These are phyloP conservation scores for Nemotelus pantherinus DNA, from an alignment of 2,888 invertebrate species.

Conservation along the genomic window DNA sequence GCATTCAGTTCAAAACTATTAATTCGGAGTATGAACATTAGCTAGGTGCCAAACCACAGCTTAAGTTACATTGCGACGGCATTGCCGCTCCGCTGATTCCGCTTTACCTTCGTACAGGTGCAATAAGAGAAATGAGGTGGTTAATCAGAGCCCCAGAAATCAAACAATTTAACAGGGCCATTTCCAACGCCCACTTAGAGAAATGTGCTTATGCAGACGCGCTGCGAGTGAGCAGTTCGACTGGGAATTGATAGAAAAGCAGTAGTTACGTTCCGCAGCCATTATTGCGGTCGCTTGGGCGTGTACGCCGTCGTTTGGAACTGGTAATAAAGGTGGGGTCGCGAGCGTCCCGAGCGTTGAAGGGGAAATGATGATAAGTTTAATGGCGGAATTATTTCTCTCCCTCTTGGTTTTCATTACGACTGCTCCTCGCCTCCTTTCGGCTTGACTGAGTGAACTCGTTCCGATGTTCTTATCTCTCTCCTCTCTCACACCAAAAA, in stretches of 20 bases:
- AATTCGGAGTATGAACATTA: conserved; percentile 22
- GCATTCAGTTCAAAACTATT: not conserved
- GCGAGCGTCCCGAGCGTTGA: not conserved
- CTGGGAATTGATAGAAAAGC: conserved; percentile 11
- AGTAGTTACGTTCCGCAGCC: conserved; percentile 29
- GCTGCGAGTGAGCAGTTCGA: conserved; percentile 10
- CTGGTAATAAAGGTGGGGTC: conserved; percentile 2
- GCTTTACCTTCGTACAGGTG: not conserved
- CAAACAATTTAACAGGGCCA: conserved; percentile 1
- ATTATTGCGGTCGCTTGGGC: conserved; percentile 33
- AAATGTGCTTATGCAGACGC: conserved; percentile 11
- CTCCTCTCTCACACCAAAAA: not conserved
- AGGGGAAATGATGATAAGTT: conserved; percentile 32
- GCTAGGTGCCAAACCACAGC: conserved; percentile 22
- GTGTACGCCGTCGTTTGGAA: not conserved
- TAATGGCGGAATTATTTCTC: conserved; percentile 27
- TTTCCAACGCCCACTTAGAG: not conserved
- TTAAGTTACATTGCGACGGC: conserved; percentile 7
- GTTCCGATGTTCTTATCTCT: not conserved
- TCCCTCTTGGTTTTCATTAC: not conserved
- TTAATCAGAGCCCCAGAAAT: not conserved
- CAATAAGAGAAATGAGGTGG: too few species aligned
- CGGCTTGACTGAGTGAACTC: not conserved
- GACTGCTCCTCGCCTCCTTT: not conserved
- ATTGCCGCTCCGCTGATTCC: conserved; percentile 3